Evolutionary conservation across 2,888 invertebrate species (phyloP), one percentile per base, ranked within the genome.

Genomic region (Coremacera marginata): DNA sequence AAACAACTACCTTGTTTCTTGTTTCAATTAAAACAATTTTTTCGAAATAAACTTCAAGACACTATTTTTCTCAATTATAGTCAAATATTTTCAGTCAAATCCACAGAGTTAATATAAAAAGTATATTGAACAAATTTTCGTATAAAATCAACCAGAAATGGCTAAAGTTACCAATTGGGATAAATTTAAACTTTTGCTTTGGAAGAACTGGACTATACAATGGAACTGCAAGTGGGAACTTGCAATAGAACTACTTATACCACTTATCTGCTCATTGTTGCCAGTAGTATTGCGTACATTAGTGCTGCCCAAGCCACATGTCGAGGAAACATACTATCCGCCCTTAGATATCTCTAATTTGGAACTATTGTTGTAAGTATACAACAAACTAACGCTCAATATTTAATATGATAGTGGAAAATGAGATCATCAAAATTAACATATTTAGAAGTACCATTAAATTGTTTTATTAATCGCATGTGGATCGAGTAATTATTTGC

Each of bases 171-270:
- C 83, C 2, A 87, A 81, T 79, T 90, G 90, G 86, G 89, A 91
- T 49, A 93, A 94, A 87, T 94, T 95, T 85, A 87, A 91, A 16
- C 90, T 96, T 80, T 89, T 96, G 77, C 91, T 95, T 88, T 96
- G 96, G 96, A 96, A 96, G 89, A 96, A 96, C 88, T 94, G 93
- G 90, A 88, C 94, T 3, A 91, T 95, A 62, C 95, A 95, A 90
- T 93, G 92, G 90, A 90, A 95, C 79, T 94, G 93, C 87, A 92
- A 92, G 70, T 80, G 92, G 60, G 93, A 94, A 86, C 93, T 95
- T 0, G 71, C 91, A 0, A 86, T 93, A 52, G 95, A 96, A 88
- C 88, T 96, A 14, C 74, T 93, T 0, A 87, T 94, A 62, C 95
- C 95, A 0, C 92, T 93, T 0, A 79, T 93, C 3, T 94, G 95